Evolutionary conservation across 2,888 invertebrate species (phyloP).

Genomic region (Pinctada fucata): DNA sequence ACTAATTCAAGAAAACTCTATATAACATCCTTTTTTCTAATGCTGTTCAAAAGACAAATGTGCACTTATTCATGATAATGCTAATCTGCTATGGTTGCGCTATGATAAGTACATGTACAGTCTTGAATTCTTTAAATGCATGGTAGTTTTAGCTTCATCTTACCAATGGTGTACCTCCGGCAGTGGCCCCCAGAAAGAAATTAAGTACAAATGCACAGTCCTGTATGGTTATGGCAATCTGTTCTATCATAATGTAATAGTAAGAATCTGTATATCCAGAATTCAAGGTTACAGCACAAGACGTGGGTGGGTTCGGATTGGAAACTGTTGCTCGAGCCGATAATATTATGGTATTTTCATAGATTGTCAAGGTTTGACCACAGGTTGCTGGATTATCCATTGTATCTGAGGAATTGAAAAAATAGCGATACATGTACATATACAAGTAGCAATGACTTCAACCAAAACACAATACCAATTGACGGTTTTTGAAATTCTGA

Average conservation of each 20-base stretch:
- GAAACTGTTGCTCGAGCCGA: conserved; percentile 54
- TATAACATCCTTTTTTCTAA: too few relatives aligned
- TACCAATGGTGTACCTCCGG: conserved; percentile 57
- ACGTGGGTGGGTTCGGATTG: conserved; percentile 54
- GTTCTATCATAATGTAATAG: conserved; percentile 62
- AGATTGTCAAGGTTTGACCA: conserved; percentile 55
- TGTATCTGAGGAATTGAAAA: conserved; percentile 42
- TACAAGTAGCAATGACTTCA: neutral
- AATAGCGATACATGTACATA: neutral
- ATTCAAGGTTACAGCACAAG: conserved; percentile 57
- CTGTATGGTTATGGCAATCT: conserved; percentile 54
- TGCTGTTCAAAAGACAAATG: too few relatives aligned
- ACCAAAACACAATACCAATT: neutral
- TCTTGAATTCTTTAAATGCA: too few relatives aligned
- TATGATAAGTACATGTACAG: too few relatives aligned
- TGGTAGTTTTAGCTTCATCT: conserved; percentile 23
- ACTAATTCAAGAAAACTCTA: too few relatives aligned
- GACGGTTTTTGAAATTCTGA: neutral
- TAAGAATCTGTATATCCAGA: conserved; percentile 59
- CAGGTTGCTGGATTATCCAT: conserved; percentile 56
- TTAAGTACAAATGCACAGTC: conserved; percentile 61
- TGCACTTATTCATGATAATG: too few relatives aligned
- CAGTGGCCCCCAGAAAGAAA: conserved; percentile 57
- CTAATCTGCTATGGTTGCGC: too few relatives aligned
- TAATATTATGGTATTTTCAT: conserved; percentile 54